A percentile compares a stretch with the other conserved stretches of the same genome.
Evolutionary conservation across 2,888 invertebrate genomes (phyloP).

Genomic region (Rhingia campestris): DNA sequence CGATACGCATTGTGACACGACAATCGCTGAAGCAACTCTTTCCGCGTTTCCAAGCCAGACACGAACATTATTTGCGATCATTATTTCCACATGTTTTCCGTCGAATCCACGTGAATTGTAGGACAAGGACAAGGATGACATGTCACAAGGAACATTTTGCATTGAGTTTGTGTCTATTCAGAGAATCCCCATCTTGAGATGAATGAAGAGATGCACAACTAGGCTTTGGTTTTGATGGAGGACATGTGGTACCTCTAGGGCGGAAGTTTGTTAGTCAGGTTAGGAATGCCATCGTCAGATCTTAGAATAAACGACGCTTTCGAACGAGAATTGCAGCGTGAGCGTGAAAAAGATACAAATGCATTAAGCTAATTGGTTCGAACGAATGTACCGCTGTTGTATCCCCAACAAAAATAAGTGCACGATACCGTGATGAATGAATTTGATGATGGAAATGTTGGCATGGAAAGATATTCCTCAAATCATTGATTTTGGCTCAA

Average conservation of each 20-base stretch:
- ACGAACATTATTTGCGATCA: constrained; percentile 5
- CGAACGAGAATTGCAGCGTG: constrained; percentile 1
- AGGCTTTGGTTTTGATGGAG: constrained; percentile 11
- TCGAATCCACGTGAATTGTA: constrained; percentile 26
- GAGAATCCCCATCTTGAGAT: too few species aligned
- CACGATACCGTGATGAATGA: too few species aligned
- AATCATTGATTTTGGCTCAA: too few species aligned
- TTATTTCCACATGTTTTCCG: constrained; percentile 7
- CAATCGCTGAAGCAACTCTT: too few species aligned
- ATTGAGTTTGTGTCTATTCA: too few species aligned
- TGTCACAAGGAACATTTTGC: constrained; percentile 17
- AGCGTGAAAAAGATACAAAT: background rate
- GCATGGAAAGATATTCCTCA: too few species aligned
- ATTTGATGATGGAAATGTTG: too few species aligned
- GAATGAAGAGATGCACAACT: too few species aligned
- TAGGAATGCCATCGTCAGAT: constrained; percentile 17
- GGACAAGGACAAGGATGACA: constrained; percentile 27
- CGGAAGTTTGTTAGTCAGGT: constrained; percentile 1
- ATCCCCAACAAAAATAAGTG: background rate
- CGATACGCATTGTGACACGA: too few species aligned
- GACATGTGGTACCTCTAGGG: constrained; percentile 1
- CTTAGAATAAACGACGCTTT: background rate
- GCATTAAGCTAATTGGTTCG: background rate
- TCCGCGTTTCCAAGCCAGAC: too few species aligned
- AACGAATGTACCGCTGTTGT: background rate